Conservation (phyloP, 2,113 vertebrate species). For the Pagrus major region DNA sequence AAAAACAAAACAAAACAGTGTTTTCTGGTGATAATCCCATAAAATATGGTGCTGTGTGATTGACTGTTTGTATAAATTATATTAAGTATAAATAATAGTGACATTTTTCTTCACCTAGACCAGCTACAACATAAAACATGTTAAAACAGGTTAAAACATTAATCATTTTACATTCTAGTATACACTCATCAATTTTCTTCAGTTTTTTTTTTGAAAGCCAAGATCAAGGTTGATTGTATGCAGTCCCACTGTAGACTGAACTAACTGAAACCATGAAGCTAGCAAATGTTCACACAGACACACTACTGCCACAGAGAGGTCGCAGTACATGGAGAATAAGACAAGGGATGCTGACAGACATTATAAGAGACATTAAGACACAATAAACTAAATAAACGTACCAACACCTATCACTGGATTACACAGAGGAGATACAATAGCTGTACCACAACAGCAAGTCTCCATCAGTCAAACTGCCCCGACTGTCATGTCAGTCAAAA, state of each 20-base stretch:
- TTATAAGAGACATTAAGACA: background rate
- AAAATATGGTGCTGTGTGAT: too few species aligned
- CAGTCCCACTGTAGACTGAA: background rate
- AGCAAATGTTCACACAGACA: background rate
- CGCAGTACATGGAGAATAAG: background rate
- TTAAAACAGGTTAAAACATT: too few species aligned
- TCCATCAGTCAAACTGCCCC: conserved; percentile 17
- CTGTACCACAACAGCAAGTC: background rate
- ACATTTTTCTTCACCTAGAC: too few species aligned
- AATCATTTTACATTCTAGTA: too few species aligned
- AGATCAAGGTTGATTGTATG: conserved; percentile 15
- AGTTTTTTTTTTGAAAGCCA: too few species aligned
- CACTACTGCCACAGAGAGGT: background rate
- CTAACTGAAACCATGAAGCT: background rate
- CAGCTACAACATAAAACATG: too few species aligned
- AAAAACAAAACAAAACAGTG: too few species aligned
- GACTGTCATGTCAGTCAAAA: conserved; percentile 11
- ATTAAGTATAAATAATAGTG: too few species aligned
- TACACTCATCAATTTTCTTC: too few species aligned
- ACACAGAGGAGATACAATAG: conserved; percentile 1
- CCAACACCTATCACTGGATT: background rate
- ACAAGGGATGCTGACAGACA: background rate
- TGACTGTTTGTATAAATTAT: too few species aligned
- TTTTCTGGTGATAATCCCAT: too few species aligned
- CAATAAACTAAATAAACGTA: background rate